Evolutionary conservation across 2,113 vertebrate species (phyloP), one percentile per base, ranked within the genome.

Genomic region (Mormyrus lacerda): DNA sequence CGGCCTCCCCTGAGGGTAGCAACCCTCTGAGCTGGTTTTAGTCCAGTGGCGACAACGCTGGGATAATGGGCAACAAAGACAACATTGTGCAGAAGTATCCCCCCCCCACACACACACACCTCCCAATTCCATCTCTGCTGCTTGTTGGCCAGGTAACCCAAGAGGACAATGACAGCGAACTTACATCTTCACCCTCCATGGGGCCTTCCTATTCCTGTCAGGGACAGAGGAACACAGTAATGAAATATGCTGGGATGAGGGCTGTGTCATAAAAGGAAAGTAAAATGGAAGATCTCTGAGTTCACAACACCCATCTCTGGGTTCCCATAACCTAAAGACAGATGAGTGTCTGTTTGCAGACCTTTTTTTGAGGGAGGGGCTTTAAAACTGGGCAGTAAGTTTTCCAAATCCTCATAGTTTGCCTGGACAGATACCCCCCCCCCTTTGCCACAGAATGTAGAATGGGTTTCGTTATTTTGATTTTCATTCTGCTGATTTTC

Each of bases 21-120:
- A 35, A 3, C 11, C 9, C 50, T 19, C 44, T n/a, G 27, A 11
- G 85, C 1, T 9, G 50, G 48, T 24, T 39, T 11, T 24, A 50
- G 83, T 35, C 35, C 73, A 79, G 73, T 79, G 73, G 73, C 73
- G 35, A 85, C 8, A n/a, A 11, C 10, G 11, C 44, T 8, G 83
- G 85, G 47, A 87, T 87, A 87, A 87, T 50, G 48, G 48, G 15
- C n/a, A 51, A 87, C 85, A 87, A 87, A 87, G 85, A 53, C 48
- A 35, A 53, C 85, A 87, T 21, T 86, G 84, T 87, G 85, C 27
- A 39, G 5, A 42, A 79, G 61, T 31, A 13, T 10, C n/a, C n/a
- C 61, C 8, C 61, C 47, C 44, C n/a, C n/a, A n/a, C n/a, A n/a
- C n/a, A n/a, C n/a, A n/a, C n/a, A n/a, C n/a, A 31, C 84, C 84